Base-by-base conservation (phyloP, 92 coral and sea anemone genomes). In the Siderastrea radians region DNA sequence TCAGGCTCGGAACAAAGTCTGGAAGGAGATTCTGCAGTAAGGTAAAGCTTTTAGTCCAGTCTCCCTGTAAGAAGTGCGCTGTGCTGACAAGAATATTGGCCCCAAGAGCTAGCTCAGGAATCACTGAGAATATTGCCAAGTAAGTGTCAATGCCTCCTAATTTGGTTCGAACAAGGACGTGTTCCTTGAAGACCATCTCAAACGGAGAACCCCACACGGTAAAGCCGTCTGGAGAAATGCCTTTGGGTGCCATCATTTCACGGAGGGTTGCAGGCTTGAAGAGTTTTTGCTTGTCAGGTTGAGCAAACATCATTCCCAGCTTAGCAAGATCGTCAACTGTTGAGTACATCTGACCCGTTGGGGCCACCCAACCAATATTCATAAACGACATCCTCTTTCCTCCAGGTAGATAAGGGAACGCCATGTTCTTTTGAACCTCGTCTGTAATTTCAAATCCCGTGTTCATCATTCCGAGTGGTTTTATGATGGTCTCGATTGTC, bases 121-220 rank as follows among this genome's bases (percentile, higher is more conserved):
- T 69, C 1, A 87, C 80, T 4, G 70, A 3, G 61, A 87, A 72
- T 3, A 3, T 12, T 3, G 85, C 74, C 5, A 47, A 26, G 67
- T 87, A 87, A 0, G 86, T 57, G 64, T 87, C 90, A 15, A 80
- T 72, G 38, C 48, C 57, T 6, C 90, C 90, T 3, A 54, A 86
- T 44, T 87, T 87, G 44, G 54, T 2, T 3, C 86, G 86, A 48
- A 80, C 64, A 7, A 87, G 64, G 53, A 87, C 60, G 45, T 69
- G 64, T 9, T 87, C n/a, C 38, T 53, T 61, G 69, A 57, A 79
- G 16, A 7, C 15, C 90, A 87, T 87, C 65, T 87, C 90, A 45
- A 78, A 78, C 53, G 85, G 85, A 0, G 90, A 78, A 2, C 90
- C 90, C 90, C 90, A 87, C 9, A 87, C 59, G 1, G 90, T 87